Evolutionary conservation across 2,888 invertebrate species (phyloP), one percentile per base, ranked within the genome.

Genomic region (Xestia ashworthii): DNA sequence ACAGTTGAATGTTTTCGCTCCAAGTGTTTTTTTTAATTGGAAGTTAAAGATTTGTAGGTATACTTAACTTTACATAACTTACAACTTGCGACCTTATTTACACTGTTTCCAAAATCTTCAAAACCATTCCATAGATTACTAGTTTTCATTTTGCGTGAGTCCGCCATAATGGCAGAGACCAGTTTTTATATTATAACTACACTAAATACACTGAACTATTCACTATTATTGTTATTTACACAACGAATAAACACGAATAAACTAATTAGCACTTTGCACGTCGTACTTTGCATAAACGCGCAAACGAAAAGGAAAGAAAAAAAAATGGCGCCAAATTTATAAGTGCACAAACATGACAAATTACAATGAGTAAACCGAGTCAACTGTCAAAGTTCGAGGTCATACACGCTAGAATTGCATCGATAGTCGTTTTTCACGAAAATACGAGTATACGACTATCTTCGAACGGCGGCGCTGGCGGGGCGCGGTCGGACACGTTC

Each of bases 1-100:
- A 76, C 68, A 53, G 76, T 72, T 22, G 79, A 76, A 41, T 79
- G 79, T 72, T 76, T 79, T 22, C 79, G 79, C 12, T 78, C 78
- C 44, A 46, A 46, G 11, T 12, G 46, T 46, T 46, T 46, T 46
- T 46, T 46, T 46, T 12, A 46, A 46, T 46, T 73, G 5, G 77
- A 64, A n/a, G 77, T 68, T 62, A 62, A 77, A 44, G 77, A 77
- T 67, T 72, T 77, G 16, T 68, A 77, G 22, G 68, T 73, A 4
- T 4, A 19, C 64, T 72, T 67, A 60, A 48, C n/a, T 77, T 68
- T 64, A 72, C 72, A 73, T 71, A 76, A 66, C 0, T 77, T 77
- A 73, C 79, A 79, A 50, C 66, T 68, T 46, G 71, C 71, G 60
- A 79, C 6, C 62, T 76, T 74, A 69, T 74, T 74, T 48, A 74